phyloP scores from a whole-genome alignment of 2,888 invertebrate species.

The Steinernema scapterisci region DNA sequence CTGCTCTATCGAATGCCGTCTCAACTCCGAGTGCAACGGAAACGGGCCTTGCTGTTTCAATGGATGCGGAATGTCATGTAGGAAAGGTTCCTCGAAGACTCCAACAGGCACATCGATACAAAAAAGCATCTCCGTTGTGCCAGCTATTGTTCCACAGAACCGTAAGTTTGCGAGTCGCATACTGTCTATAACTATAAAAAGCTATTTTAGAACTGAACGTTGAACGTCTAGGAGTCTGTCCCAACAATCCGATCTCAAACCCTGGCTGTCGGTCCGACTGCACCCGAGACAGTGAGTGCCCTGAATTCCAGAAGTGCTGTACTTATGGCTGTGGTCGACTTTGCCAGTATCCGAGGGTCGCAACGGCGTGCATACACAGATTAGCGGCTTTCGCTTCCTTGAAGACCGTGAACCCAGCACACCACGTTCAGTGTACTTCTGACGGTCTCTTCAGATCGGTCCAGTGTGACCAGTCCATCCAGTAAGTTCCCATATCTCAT shows the following conservation, averaged over 20 bases:
- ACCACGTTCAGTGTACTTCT: conserved; percentile 53
- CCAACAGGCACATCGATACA: background rate
- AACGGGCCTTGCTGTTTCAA: conserved; percentile 58
- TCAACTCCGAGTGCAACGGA: conserved; percentile 48
- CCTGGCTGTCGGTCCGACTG: conserved; percentile 50
- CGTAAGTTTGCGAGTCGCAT: background rate
- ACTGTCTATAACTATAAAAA: background rate
- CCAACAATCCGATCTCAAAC: conserved; percentile 42
- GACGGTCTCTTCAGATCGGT: conserved; percentile 53
- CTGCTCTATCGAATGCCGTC: conserved; percentile 42
- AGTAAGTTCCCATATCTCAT: too few relatives aligned
- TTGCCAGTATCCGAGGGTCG: conserved; percentile 43
- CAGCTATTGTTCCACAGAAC: conserved; percentile 24
- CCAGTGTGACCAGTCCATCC: conserved; percentile 50
- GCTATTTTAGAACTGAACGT: background rate
- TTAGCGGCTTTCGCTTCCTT: conserved; percentile 34
- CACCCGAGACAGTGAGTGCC: conserved; percentile 46
- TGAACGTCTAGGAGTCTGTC: conserved; percentile 42
- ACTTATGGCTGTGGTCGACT: conserved; percentile 50
- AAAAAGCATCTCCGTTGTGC: background rate
- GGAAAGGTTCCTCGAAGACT: background rate
- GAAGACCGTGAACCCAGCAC: conserved; percentile 34
- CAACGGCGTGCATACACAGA: conserved; percentile 45
- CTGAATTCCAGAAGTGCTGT: conserved; percentile 50
- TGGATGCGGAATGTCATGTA: conserved; percentile 57